Evolutionary conservation across 2,113 vertebrate species (phyloP), one percentile per base, ranked within the genome.

Genomic region (Eudyptes chrysolophus): DNA sequence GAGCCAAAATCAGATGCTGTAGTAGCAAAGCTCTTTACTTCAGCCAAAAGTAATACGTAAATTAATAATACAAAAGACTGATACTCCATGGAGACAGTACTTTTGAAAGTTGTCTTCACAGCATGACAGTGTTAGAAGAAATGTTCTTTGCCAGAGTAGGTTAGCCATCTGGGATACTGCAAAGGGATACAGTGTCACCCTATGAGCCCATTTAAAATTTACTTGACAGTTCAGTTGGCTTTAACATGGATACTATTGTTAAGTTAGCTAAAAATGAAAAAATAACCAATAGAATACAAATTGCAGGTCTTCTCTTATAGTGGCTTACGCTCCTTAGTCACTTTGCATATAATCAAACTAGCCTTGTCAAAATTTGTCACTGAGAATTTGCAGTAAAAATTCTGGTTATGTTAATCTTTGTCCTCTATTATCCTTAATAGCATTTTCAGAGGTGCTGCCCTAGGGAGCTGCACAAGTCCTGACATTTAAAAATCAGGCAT

Each of bases 331-430:
- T 88, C 58, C 40, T 57, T 54, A 32, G 25, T 65, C 51, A 36
- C 57, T 92, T 54, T 57, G 22, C 40, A 52, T 17, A 18, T 62
- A 29, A 87, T 60, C 25, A 95, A 93, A 92, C 49, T 79, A 87
- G 32, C 52, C 81, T 87, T 74, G 32, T 38, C 83, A 84, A 54
- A 95, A 66, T 55, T 86, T 87, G 76, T 80, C 72, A 48, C 82
- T 42, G 24, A 54, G 52, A 72, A 80, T 80, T 89, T 87, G 55
- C 92, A 86, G 66, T 44, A 71, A 88, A 91, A 90, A n/a, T 74
- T 62, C 65, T 81, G 26, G 22, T 75, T 84, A 96, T 95, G 49
- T 32, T 94, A 89, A 94, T 90, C 54, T 96, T 93, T 97, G 78
- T 84, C 64, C 34, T 68, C 58, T 49, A 32, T 81, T 96, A 96